Percentiles rank a stretch among this genome's conserved stretches.
Evolutionary conservation across 2,113 vertebrate species (phyloP).

Genomic region (Motacilla tschutschensis): DNA sequence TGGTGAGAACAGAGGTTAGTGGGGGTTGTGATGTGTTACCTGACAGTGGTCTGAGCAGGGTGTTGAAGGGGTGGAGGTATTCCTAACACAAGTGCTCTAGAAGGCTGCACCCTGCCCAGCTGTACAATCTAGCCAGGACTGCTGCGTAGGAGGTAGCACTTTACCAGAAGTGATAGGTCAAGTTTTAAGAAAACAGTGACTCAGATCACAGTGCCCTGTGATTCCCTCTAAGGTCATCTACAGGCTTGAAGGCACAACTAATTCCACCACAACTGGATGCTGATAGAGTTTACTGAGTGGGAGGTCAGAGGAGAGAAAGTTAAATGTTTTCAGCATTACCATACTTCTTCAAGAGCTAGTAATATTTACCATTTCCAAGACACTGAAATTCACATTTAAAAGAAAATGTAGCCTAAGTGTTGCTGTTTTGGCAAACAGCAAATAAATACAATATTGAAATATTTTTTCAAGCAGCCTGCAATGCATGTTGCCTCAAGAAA

Average conservation of each 20-base stretch:
- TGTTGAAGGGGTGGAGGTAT: fast-evolving
- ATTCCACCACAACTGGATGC: background rate
- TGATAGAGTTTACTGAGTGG: background rate
- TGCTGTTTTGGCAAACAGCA: background rate
- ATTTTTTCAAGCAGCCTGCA: background rate
- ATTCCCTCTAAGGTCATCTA: background rate
- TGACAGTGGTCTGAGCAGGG: background rate
- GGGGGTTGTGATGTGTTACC: background rate
- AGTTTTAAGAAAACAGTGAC: background rate
- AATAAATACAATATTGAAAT: background rate
- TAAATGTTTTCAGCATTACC: background rate
- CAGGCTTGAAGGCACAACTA: background rate
- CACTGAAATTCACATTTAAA: background rate
- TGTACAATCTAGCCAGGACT: background rate
- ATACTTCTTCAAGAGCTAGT: background rate
- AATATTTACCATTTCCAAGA: background rate
- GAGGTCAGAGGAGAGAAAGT: background rate
- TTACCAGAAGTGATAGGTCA: background rate
- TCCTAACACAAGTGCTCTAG: background rate
- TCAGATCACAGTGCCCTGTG: background rate
- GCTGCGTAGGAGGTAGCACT: fast-evolving
- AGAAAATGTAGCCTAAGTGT: background rate
- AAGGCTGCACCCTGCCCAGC: background rate
- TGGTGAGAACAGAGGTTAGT: background rate
- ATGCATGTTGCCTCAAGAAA: background rate